Conservation (phyloP, 2,888 invertebrate species). For the Philereme transversata region DNA sequence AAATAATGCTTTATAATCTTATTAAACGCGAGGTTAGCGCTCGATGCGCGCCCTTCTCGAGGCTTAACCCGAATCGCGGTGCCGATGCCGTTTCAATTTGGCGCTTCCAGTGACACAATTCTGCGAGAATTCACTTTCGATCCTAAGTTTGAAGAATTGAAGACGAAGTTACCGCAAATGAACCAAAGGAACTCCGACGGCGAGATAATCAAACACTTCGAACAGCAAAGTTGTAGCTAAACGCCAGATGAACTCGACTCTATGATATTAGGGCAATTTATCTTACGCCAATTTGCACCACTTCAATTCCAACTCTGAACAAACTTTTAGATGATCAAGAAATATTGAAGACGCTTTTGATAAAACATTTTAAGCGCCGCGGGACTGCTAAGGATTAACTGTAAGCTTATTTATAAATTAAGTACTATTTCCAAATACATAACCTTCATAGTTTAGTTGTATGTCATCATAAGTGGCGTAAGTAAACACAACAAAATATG, state of each 20-base stretch:
- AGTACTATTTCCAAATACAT: conserved; percentile 41
- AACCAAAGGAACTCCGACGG: conserved; percentile 68
- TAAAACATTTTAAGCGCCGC: conserved; percentile 10
- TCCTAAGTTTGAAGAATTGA: conserved; percentile 49
- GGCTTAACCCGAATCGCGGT: conserved; percentile 54
- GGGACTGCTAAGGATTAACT: conserved; percentile 20
- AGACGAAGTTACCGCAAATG: conserved; percentile 64
- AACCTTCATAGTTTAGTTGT: conserved; percentile 50
- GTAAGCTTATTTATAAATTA: conserved; percentile 4
- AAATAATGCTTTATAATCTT: conserved; percentile 90
- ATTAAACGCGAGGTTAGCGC: conserved; percentile 89
- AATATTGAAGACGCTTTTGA: conserved; percentile 57
- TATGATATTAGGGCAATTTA: conserved; percentile 81
- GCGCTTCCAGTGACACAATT: conserved; percentile 55
- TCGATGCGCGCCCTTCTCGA: conserved; percentile 69
- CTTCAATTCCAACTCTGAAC: conserved; percentile 67
- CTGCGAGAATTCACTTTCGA: conserved; percentile 36
- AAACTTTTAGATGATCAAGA: conserved; percentile 65
- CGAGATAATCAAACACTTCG: conserved; percentile 77
- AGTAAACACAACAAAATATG: conserved; percentile 61
- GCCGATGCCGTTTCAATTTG: conserved; percentile 65
- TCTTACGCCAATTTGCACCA: conserved; percentile 74
- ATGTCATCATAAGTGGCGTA: conserved; percentile 57
- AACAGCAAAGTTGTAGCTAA: conserved; percentile 73
- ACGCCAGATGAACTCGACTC: conserved; percentile 78